Evolutionary conservation across 2,888 invertebrate genomes (phyloP).

Genomic region (Melipona beecheii): DNA sequence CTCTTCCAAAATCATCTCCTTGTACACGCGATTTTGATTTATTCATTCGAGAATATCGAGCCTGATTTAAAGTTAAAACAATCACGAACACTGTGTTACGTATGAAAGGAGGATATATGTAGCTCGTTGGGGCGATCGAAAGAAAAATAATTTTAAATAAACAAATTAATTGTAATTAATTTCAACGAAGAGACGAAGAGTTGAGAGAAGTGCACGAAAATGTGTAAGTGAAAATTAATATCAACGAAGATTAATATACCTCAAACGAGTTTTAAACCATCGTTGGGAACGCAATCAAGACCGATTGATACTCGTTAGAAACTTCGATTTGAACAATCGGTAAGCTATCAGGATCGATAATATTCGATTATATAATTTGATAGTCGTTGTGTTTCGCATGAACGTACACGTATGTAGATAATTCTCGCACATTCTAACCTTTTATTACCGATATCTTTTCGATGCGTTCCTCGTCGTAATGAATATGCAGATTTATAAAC

Average conservation of each 20-base stretch:
- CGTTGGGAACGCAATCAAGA: background rate
- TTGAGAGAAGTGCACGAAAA: background rate
- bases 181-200: background rate
- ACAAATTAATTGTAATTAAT: background rate
- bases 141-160: background rate
- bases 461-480: too few species aligned
- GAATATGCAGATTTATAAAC: background rate
- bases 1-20: background rate
- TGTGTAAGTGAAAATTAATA: too few species aligned
- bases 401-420: background rate
- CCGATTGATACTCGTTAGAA: background rate
- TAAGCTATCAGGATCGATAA: slow-evolving; percentile 39
- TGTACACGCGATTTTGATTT: background rate
- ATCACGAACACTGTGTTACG: background rate
- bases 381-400: background rate
- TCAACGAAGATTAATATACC: too few species aligned
- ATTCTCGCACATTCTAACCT: background rate
- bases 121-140: background rate
- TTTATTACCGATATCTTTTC: background rate
- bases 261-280: background rate
- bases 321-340: background rate
- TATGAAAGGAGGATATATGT: background rate
- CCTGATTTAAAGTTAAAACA: background rate
- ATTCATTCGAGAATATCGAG: background rate
- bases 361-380: slow-evolving; percentile 33